Percentiles rank a stretch among this genome's conserved stretches.
These are phyloP conservation scores for Tinea pellionella DNA, from an alignment of 2,888 invertebrate species.

Conservation along the genomic window DNA sequence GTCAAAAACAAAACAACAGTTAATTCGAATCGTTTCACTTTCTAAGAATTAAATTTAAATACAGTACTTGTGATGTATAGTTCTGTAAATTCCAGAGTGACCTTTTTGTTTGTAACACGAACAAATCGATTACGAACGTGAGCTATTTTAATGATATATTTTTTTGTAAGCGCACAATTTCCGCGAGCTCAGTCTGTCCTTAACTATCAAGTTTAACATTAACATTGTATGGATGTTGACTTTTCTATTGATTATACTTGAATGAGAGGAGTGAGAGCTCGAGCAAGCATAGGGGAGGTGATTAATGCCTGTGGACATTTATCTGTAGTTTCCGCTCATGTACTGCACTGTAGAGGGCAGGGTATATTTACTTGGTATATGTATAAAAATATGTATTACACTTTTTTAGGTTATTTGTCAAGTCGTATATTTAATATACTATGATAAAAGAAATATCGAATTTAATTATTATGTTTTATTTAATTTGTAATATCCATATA, in stretches of 20 bases:
- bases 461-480: background rate
- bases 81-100: background rate
- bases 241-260: too few species aligned
- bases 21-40: background rate
- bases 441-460: too few species aligned
- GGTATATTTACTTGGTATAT: too few species aligned
- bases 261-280: too few species aligned
- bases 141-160: conserved; percentile 25
- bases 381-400: too few species aligned
- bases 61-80: background rate
- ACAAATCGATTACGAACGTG: conserved; percentile 10
- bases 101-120: background rate
- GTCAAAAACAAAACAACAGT: background rate
- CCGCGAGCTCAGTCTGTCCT: conserved; percentile 35
- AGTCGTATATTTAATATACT: too few species aligned
- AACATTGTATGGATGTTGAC: background rate
- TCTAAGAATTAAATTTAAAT: background rate
- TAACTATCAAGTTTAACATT: conserved; percentile 19
- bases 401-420: too few species aligned
- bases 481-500: conserved; percentile 25
- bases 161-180: conserved; percentile 39
- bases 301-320: too few species aligned
- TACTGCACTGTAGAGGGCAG: too few species aligned
- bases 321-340: too few species aligned
- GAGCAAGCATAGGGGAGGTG: too few species aligned